Base-by-base conservation (phyloP, 1,140 invertebrate species). In the Temnothorax longispinosus region DNA sequence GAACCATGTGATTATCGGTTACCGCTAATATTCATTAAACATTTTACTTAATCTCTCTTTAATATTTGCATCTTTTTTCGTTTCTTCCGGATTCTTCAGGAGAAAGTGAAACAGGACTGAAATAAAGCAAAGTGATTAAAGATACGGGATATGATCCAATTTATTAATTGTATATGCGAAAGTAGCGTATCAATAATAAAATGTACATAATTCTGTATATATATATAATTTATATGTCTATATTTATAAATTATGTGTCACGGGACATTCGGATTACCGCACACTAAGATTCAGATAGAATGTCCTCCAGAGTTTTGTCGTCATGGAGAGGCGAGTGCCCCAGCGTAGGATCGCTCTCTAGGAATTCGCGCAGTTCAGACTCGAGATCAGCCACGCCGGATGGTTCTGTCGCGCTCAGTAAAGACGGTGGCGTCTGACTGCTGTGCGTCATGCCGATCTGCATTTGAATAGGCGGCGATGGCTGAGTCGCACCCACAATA, bases 321-420 rank as follows among this genome's bases (percentile, higher is more conserved):
- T 96, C 96, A 86, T 96, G 96, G 18, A 97, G 92, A n/a, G 96
- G 96, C 56, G 96, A 96, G 56, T 96, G 96, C 54, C 95, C 95
- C 52, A 97, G 93, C 38, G 96, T 96, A 58, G 96, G 95, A 91
- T 96, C 96, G 92, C 96, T 96, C 93, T 97, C 97, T 13, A 97
- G 93, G 93, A 97, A 97, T 92, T 97, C 97, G 10, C 97, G 95
- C n/a, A 97, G 89, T 89, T 97, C 97, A 2, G 96, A 96, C 93
- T 97, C 97, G 74, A 97, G 93, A 94, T 97, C 97, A 8, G 95
- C 94, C 62, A 95, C 95, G 8, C 93, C 96, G 3, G 95, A 92
- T 0, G 92, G 88, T 75, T 95, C 94, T 44, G 90, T 85, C 3
- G 92, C 82, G 27, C 80, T 90, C 47, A 95, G 32, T 75, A 94